These are phyloP conservation scores for Clupea harengus DNA, from an alignment of 2,113 vertebrate species.

Conservation along the genomic window DNA sequence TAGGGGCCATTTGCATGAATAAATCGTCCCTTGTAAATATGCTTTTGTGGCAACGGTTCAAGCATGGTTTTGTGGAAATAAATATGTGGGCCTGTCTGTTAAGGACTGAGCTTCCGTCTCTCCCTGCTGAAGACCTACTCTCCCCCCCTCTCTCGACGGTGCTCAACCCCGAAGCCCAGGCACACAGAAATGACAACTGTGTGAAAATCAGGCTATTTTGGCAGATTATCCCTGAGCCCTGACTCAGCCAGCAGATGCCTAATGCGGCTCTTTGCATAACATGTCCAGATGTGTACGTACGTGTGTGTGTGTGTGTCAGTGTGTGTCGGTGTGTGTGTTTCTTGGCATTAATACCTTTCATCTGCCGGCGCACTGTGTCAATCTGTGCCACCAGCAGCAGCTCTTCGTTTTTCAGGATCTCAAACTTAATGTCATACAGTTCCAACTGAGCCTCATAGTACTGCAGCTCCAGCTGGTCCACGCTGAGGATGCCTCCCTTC, in stretches of 20 bases:
- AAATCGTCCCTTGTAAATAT: conserved; percentile 49
- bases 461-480: conserved; percentile 85
- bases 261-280: not conserved
- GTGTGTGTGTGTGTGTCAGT: not conserved
- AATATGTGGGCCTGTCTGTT: conserved; percentile 8
- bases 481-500: conserved; percentile 56
- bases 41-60: conserved; percentile 14
- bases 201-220: conserved; percentile 2
- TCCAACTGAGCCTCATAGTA: conserved; percentile 91
- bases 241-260: not conserved
- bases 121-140: not conserved
- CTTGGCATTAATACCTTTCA: conserved; percentile 67
- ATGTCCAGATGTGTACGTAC: not conserved
- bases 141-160: not conserved
- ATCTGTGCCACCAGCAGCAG: conserved; percentile 83
- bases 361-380: conserved; percentile 81
- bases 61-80: conserved; percentile 1
- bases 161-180: not conserved
- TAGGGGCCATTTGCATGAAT: conserved; percentile 51
- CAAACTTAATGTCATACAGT: conserved; percentile 87
- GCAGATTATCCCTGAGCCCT: not conserved
- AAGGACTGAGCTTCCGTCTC: no score
- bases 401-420: conserved; percentile 91
- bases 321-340: not conserved
- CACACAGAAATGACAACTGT: not conserved